Percentiles rank a stretch among this genome's conserved stretches.
These are phyloP conservation scores for Epinotia ramella DNA, from an alignment of 2,888 invertebrate genomes.

Conservation along the genomic window DNA sequence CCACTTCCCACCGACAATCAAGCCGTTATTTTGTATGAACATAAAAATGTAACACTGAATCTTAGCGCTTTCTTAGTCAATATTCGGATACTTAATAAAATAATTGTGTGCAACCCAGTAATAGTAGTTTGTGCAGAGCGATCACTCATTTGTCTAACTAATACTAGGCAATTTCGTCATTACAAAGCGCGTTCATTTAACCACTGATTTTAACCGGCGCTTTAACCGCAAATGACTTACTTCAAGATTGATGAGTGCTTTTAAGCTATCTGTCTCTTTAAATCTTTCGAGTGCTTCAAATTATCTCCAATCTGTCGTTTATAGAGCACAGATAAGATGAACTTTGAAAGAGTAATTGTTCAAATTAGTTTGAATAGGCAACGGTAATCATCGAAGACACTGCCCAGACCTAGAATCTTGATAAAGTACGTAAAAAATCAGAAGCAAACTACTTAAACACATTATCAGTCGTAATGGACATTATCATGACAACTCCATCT, in stretches of 20 bases:
- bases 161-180: slow-evolving; percentile 39
- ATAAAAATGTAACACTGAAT: neutral
- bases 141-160: slow-evolving; percentile 38
- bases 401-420: slow-evolving; percentile 17
- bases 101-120: slow-evolving; percentile 17
- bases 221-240: slow-evolving; percentile 21
- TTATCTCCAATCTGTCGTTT: slow-evolving; percentile 14
- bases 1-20: neutral
- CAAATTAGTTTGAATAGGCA: neutral
- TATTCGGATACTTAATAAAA: slow-evolving; percentile 26
- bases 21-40: neutral
- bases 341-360: slow-evolving; percentile 3
- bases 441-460: slow-evolving; percentile 36
- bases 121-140: slow-evolving; percentile 10
- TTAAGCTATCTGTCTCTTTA: slow-evolving; percentile 28
- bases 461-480: slow-evolving; percentile 27
- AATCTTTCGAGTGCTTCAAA: slow-evolving; percentile 1
- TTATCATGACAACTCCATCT: slow-evolving; percentile 33
- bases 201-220: slow-evolving; percentile 27
- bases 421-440: slow-evolving; percentile 18
- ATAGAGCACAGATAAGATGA: slow-evolving; percentile 9
- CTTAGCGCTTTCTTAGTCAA: neutral
- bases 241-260: slow-evolving; percentile 37
- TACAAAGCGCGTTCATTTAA: slow-evolving; percentile 29
- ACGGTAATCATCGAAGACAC: slow-evolving; percentile 8